Evolutionary conservation across 2,888 invertebrate genomes (phyloP).

Genomic region (Escarpia spicata): DNA sequence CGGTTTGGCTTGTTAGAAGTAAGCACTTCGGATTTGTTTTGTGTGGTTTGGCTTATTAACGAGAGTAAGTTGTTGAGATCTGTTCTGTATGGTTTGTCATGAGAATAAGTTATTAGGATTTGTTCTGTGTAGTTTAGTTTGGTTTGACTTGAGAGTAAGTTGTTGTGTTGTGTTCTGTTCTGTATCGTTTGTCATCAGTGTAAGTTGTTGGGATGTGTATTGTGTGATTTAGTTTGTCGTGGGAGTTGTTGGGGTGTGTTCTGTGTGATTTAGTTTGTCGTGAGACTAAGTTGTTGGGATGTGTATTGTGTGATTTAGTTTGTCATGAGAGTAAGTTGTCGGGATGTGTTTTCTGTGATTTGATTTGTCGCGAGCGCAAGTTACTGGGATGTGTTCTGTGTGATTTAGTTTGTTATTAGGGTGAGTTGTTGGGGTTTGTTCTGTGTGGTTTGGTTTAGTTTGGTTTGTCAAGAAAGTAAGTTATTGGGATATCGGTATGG

Average conservation of each 20-base stretch:
- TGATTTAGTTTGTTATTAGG: not conserved
- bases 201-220: not conserved
- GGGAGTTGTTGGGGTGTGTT: not conserved
- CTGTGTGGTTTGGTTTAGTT: not conserved
- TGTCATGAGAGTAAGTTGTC: not conserved
- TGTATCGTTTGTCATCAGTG: not conserved
- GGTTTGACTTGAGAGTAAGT: not conserved
- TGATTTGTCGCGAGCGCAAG: too few relatives aligned
- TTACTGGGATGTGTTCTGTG: too few relatives aligned
- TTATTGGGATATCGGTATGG: not conserved
- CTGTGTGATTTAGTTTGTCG: not conserved
- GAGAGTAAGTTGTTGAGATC: not conserved
- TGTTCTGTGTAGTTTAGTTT: not conserved
- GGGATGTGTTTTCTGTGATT: not conserved
- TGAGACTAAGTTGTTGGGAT: not conserved
- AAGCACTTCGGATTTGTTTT: not conserved
- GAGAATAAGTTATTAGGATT: not conserved
- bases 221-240: not conserved
- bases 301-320: not conserved
- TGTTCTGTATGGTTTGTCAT: not conserved
- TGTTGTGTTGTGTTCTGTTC: not conserved
- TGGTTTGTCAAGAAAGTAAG: not conserved
- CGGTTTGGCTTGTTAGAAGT: not conserved
- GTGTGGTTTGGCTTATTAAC: not conserved
- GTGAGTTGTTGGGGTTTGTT: not conserved